Evolutionary conservation across 1,140 invertebrate species (phyloP).

Genomic region (Danaus plexippus): DNA sequence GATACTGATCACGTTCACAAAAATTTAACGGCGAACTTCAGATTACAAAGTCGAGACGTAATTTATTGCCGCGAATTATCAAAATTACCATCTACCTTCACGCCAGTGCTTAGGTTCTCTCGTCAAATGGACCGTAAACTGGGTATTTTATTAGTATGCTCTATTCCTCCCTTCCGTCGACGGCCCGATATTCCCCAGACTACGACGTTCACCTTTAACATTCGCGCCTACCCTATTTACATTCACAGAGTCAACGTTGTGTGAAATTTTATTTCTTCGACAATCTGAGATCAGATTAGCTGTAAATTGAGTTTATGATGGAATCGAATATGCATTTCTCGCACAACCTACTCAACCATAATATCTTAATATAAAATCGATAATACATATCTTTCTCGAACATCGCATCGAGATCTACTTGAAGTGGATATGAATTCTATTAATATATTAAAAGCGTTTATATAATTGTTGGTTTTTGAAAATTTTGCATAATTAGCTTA

Average conservation of each 20-base stretch:
- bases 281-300: conserved; percentile 68
- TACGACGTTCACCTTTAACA: conserved; percentile 1
- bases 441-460: too few relatives aligned
- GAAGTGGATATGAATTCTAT: too few relatives aligned
- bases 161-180: conserved; percentile 15
- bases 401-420: too few relatives aligned
- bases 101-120: conserved; percentile 28
- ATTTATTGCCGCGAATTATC: conserved; percentile 32
- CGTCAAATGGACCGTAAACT: conserved; percentile 50
- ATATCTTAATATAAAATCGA: too few relatives aligned
- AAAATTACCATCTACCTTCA: conserved; percentile 33
- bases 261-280: conserved; percentile 70
- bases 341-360: conserved; percentile 5
- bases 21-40: conserved; percentile 55
- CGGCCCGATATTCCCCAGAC: too few relatives aligned
- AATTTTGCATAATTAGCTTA: too few relatives aligned
- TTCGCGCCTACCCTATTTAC: conserved; percentile 42
- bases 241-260: conserved; percentile 53
- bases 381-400: too few relatives aligned
- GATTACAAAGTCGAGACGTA: conserved; percentile 35
- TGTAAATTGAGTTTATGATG: conserved; percentile 68
- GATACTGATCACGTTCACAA: conserved; percentile 58
- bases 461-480: too few relatives aligned
- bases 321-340: conserved; percentile 64
- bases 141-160: conserved; percentile 47